Evolutionary conservation across 2,113 vertebrate species (phyloP).

Genomic region (Heteronetta atricapilla): DNA sequence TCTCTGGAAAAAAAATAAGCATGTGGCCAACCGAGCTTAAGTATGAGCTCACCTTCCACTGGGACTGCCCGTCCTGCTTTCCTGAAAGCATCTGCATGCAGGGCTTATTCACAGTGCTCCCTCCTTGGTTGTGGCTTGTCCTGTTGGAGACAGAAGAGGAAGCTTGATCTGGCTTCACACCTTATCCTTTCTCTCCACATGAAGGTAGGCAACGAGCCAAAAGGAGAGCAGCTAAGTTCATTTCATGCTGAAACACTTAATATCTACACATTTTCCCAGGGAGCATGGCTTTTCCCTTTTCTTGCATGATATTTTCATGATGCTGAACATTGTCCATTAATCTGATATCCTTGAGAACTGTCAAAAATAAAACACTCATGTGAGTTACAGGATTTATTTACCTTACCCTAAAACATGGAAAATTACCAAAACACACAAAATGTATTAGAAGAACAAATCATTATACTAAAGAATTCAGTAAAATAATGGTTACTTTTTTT

Average conservation of each 20-base stretch:
- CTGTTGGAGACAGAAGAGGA: conserved; percentile 43
- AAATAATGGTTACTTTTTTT: not conserved
- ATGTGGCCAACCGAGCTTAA: conserved; percentile 7
- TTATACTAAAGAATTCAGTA: not conserved
- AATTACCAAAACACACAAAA: conserved; percentile 20
- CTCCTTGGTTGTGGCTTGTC: conserved; percentile 34
- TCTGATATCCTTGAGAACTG: conserved; percentile 66
- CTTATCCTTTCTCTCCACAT: conserved; percentile 58
- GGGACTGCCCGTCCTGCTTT: conserved; percentile 33
- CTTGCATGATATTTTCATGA: not conserved
- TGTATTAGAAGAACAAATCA: not conserved
- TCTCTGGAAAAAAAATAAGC: conserved; percentile 31
- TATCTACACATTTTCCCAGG: conserved; percentile 49
- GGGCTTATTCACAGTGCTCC: not conserved
- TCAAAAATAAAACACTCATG: conserved; percentile 41
- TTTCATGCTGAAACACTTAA: conserved; percentile 58
- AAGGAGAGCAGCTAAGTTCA: conserved; percentile 43
- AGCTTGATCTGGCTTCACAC: conserved; percentile 62
- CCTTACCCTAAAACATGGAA: not conserved
- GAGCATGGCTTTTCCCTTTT: not conserved
- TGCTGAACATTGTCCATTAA: not conserved
- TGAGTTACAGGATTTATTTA: conserved; percentile 61
- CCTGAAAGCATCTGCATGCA: conserved; percentile 37
- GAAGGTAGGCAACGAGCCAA: conserved; percentile 68
- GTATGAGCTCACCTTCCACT: conserved; percentile 56